These are phyloP conservation scores for Ichneumoninae sp. DNA, from an alignment of 2,888 invertebrate genomes.

Conservation along the genomic window DNA sequence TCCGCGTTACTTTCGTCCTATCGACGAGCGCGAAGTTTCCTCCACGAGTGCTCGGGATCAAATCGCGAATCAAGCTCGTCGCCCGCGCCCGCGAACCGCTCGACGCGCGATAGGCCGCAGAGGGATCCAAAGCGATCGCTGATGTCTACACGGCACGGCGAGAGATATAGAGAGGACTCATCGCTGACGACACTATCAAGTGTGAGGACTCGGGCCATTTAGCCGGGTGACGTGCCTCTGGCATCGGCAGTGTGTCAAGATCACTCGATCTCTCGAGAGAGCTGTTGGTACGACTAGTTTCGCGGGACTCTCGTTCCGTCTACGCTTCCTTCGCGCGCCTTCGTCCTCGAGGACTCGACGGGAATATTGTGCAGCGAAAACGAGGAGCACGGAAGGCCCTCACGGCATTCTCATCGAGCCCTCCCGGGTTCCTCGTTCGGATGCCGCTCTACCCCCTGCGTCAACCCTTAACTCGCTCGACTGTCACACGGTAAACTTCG, in stretches of 20 bases:
- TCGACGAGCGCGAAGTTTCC: neutral
- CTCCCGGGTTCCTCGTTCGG: conserved; percentile 28
- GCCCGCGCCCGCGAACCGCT: neutral
- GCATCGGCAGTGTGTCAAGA: conserved; percentile 80
- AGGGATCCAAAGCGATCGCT: conserved; percentile 27
- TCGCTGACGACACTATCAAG: conserved; percentile 47
- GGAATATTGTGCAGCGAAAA: conserved; percentile 32
- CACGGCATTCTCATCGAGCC: conserved; percentile 8
- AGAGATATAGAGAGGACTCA: conserved; percentile 40
- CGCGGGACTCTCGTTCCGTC: conserved; percentile 55
- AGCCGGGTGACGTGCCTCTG: conserved; percentile 74
- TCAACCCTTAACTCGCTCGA: conserved; percentile 45
- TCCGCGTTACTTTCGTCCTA: neutral
- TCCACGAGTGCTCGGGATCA: neutral
- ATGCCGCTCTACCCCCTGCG: conserved; percentile 33
- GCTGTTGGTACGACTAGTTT: conserved; percentile 47
- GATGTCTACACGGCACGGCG: conserved; percentile 12
- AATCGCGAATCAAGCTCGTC: neutral
- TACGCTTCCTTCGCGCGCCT: conserved; percentile 58
- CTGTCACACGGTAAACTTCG: conserved; percentile 52
- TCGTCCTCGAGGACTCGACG: conserved; percentile 51
- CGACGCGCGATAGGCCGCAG: neutral
- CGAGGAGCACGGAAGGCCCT: conserved; percentile 33
- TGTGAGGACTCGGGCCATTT: conserved; percentile 69
- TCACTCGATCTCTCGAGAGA: conserved; percentile 73